phyloP scores from a whole-genome alignment of 2,113 vertebrate genomes.

The Dicrurus megarhynchus region DNA sequence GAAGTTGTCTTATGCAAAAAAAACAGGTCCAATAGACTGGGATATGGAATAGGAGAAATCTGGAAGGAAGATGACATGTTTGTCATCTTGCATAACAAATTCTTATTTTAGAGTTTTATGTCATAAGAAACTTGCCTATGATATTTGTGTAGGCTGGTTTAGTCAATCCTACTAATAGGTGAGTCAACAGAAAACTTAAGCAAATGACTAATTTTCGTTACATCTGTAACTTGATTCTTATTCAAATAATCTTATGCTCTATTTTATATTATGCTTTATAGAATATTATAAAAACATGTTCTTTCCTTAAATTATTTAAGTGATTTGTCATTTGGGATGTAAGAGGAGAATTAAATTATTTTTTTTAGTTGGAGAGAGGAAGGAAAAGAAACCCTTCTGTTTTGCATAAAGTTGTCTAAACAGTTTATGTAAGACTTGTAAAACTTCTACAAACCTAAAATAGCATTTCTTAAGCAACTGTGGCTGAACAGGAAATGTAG shows the following conservation, averaged over 20 bases:
- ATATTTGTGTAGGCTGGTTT: background rate
- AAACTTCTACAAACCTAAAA: background rate
- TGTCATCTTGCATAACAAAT: background rate
- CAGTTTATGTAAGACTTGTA: background rate
- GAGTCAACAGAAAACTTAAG: background rate
- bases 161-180: background rate
- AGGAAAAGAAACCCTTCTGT: background rate
- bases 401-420: background rate
- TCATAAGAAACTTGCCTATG: background rate
- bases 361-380: background rate
- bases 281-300: background rate
- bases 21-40: fast-evolving
- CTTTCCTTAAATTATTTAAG: background rate
- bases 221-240: background rate
- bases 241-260: background rate
- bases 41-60: background rate
- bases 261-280: background rate
- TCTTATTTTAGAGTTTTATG: background rate
- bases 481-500: background rate
- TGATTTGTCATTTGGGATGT: background rate
- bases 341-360: background rate
- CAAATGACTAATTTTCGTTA: background rate
- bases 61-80: background rate
- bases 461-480: background rate
- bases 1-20: background rate